Percentiles rank a stretch among this genome's conserved stretches.
Evolutionary conservation across 2,888 invertebrate species (phyloP).

Genomic region (Athetis lepigone): DNA sequence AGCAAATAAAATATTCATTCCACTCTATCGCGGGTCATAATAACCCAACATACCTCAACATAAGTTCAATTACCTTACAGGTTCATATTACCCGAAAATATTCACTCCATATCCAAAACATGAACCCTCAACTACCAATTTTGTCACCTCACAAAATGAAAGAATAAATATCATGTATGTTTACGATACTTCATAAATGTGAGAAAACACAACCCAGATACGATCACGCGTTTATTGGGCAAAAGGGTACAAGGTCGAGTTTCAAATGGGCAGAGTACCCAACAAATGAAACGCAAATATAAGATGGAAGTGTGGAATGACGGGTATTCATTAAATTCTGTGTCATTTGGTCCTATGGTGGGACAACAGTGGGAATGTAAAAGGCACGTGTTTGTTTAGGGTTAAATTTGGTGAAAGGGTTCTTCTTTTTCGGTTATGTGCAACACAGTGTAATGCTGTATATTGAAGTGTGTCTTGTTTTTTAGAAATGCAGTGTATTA

Average conservation of each 20-base stretch:
- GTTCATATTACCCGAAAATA: background rate
- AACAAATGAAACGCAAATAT: conserved; percentile 60
- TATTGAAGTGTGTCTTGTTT: background rate
- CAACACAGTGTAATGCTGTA: background rate
- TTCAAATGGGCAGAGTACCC: conserved; percentile 34
- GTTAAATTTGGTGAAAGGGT: conserved; percentile 5
- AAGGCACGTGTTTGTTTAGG: conserved; percentile 42
- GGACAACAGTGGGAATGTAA: conserved; percentile 40
- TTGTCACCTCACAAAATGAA: conserved; percentile 4
- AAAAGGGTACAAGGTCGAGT: conserved; percentile 42
- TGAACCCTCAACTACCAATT: conserved; percentile 5
- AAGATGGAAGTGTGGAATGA: conserved; percentile 47
- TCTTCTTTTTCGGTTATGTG: conserved; percentile 19
- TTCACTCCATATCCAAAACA: conserved; percentile 8
- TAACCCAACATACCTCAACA: background rate
- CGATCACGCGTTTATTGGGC: conserved; percentile 53
- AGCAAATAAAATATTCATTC: no score
- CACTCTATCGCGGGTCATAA: background rate
- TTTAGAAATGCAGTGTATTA: background rate
- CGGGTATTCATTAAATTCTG: conserved; percentile 59
- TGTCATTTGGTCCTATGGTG: conserved; percentile 42
- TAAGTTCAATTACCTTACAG: background rate
- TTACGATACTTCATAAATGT: conserved; percentile 41
- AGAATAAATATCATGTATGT: conserved; percentile 50
- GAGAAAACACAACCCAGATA: conserved; percentile 44